A percentile compares a stretch with the other conserved stretches of the same genome.
Evolutionary conservation across 2,888 invertebrate genomes (phyloP).

Genomic region (Corbicula japonica): DNA sequence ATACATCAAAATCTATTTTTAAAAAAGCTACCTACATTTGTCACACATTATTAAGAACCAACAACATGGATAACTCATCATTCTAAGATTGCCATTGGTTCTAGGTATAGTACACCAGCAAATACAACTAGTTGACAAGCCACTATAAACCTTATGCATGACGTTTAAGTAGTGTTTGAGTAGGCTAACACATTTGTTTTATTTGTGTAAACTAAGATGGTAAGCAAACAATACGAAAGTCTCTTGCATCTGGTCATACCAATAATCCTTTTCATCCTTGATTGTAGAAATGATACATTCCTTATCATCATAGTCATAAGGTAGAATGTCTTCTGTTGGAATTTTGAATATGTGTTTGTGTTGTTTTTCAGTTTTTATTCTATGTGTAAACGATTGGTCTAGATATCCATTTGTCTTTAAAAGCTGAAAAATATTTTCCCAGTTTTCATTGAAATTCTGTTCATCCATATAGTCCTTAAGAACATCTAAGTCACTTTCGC

Average conservation of each 20-base stretch:
- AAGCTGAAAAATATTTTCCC: not conserved
- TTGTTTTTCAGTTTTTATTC: not conserved
- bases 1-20: too few species aligned
- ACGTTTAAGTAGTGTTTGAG: too few species aligned
- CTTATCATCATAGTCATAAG: not conserved
- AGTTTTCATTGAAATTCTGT: not conserved
- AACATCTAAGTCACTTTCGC: not conserved
- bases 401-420: not conserved
- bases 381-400: not conserved
- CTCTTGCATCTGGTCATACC: conserved; percentile 1
- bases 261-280: not conserved
- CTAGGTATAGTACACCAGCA: too few species aligned
- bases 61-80: too few species aligned
- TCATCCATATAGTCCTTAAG: not conserved
- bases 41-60: too few species aligned
- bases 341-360: not conserved
- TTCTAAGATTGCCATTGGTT: too few species aligned
- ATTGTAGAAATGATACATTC: not conserved
- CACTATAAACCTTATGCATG: too few species aligned
- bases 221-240: not conserved
- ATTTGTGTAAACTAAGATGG: too few species aligned
- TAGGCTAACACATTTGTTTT: too few species aligned
- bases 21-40: too few species aligned
- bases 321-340: not conserved
- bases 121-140: too few species aligned